Base-by-base conservation (phyloP, 2,888 invertebrate genomes). In the Drosophila sordidapex region DNA sequence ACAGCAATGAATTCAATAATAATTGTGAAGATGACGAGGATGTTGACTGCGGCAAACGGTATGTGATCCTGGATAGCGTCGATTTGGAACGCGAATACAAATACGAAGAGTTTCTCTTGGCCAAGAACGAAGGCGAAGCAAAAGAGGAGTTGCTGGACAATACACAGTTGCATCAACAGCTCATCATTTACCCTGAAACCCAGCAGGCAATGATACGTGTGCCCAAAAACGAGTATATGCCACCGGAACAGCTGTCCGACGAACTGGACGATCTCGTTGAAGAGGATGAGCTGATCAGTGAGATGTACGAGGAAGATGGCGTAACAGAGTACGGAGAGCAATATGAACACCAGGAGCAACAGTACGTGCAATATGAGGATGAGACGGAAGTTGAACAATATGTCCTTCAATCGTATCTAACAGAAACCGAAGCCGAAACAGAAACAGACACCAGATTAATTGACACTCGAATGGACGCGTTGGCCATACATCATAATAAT, bases 41-140 rank as follows among this genome's bases (percentile, higher is more conserved):
- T 36, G 40, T 54, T 25, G 75, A 61, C 33, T 49, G 51, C 48
- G 56, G 69, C 25, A 60, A 63, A 53, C 70, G 65, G 27, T 84
- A 70, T 63, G 75, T 82, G 15, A 78, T 86, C 2, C 25, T 86
- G 58, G 85, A 87, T 36, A 57, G 76, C 10, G 79, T 82, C 6
- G 85, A 82, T 67, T 73, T 78, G 21, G 74, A 76, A 25, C 60
- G 79, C 11, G 83, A 81, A 4, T 72, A 68, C 4, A 80, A 80
- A 18, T 36, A 58, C 18, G 85, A 87, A 54, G 80, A 87, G 31
- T 82, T 72, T 27, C 56, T 82, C 0, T 53, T 81, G 31, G 56
- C 81, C 3, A 82, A 67, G 46, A 82, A 89, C 27, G 77, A 81
- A 1, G 63, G 33, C 27, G 31, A 40, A 35, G 70, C 71, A 13